phyloP scores from a whole-genome alignment of 2,888 invertebrate genomes.

The Ophion obscuratus region DNA sequence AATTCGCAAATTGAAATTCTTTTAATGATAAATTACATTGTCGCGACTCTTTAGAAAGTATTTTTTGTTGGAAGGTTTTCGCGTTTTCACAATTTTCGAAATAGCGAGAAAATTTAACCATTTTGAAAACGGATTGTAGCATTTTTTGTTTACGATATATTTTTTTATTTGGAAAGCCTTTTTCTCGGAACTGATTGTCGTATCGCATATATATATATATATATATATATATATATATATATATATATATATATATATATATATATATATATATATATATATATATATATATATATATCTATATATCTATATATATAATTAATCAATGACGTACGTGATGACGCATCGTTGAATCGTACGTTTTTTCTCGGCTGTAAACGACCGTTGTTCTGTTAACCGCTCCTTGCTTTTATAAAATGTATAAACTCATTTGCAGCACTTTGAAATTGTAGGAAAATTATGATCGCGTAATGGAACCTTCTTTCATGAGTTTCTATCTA shows the following conservation, averaged over 20 bases:
- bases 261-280: not conserved
- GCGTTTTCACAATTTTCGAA: not conserved
- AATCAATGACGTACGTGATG: constrained; percentile 26
- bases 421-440: constrained; percentile 2
- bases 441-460: not conserved
- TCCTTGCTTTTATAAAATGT: constrained; percentile 5
- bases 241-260: not conserved
- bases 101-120: not conserved
- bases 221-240: not conserved
- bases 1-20: not conserved
- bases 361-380: not conserved
- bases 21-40: not conserved
- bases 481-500: not conserved
- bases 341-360: constrained; percentile 12
- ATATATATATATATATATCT: not conserved
- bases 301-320: not conserved
- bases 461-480: constrained; percentile 24
- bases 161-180: not conserved
- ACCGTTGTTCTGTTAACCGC: not conserved
- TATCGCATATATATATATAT: not conserved
- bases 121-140: not conserved
- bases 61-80: not conserved
- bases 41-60: too few relatives aligned
- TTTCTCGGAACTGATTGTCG: not conserved
- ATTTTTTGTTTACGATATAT: not conserved